Base-by-base conservation (phyloP, 2,888 invertebrate genomes). In the Tubiluchus corallicola region DNA sequence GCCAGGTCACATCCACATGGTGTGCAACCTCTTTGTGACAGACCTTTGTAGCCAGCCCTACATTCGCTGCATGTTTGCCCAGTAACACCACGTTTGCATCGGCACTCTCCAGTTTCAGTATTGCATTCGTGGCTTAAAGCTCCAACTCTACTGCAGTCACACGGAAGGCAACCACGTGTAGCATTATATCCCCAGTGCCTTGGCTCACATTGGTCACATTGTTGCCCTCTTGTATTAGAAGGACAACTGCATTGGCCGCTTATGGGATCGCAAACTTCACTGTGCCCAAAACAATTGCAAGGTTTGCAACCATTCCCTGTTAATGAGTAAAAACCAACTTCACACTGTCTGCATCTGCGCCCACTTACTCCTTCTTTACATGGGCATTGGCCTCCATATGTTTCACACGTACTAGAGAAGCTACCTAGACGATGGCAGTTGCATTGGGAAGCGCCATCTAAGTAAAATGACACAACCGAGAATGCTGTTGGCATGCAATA, bases 251-350 rank as follows among this genome's bases (percentile, higher is more conserved):
- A 29, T n/a, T 29, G 29, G n/a, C 29, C 29, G 29, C 29, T 29
- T 64, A 60, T 20, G 65, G 65, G 3, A 51, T 53, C 13, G 50
- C 47, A 48, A 59, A 9, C 20, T 4, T 9, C 5, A 39, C 19
- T 13, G 21, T 21, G 5, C n/a, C 42, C 42, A 4, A 39, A 56
- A 54, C 68, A 68, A 44, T 57, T 75, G 64, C 94, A 88, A 15
- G 74, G 66, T 1, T 74, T 72, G 60, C 92, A 94, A 20, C 81
- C 79, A 39, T 75, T 72, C 0, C 65, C 65, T 0, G 81, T 74
- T 18, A 96, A 66, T 0, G 88, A 85, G 63, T 94, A 96, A 0
- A 85, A 82, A 17, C 83, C 81, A 37, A 76, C 73, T 51, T 75
- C 74, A 65, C 96, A 98, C 15, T 69, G 65, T 57, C 81, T 75